Base-by-base conservation (phyloP, 2,797 vertebrate genomes). In the Lophotriccus pileatus region DNA sequence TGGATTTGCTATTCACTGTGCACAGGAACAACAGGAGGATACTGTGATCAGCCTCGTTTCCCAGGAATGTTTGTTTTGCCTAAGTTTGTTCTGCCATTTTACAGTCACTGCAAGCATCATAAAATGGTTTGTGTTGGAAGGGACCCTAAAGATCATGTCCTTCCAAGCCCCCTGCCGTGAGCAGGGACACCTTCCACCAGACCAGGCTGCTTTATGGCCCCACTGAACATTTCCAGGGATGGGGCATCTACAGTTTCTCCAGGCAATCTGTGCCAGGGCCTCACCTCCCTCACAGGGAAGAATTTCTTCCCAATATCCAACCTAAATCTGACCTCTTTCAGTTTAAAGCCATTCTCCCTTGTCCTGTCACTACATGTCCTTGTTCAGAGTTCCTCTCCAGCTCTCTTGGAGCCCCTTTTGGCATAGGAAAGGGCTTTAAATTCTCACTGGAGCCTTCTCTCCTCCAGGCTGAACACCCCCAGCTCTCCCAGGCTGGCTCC, bases 121-220 rank as follows among this genome's bases (percentile, higher is more conserved):
- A 7, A 55, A 75, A 32, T 21, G 27, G 5, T 36, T 56, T 59
- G 19, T 32, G 30, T 19, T 28, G 44, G 44, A 66, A 36, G 9
- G 22, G 6, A 46, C 16, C 8, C 25, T 32, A 14, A 50, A 64
- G 30, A 5, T 36, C 13, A 15, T 4, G 14, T 34, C 3, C 0
- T 39, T 36, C 13, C 46, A n/a, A 3, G 1, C 5, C 24, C 36
- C 28, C 20, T 44, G 23, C 49, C 27, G 9, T 3, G 5, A 27
- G 24, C 5, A 44, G 43, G 37, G 27, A 25, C 50, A 28, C 3
- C 10, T 34, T 28, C 19, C 30, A 21, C 10, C 55, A 25, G 32
- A 3, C 2, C 60, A 60, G 39, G 11, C 0, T 46, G 50, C 28
- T 52, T 19, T 23, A 6, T 9, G 14, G 24, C 1, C 32, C 49